These are phyloP conservation scores for Drosophila grimshawi DNA, from an alignment of 1,140 invertebrate genomes.

Conservation along the genomic window DNA sequence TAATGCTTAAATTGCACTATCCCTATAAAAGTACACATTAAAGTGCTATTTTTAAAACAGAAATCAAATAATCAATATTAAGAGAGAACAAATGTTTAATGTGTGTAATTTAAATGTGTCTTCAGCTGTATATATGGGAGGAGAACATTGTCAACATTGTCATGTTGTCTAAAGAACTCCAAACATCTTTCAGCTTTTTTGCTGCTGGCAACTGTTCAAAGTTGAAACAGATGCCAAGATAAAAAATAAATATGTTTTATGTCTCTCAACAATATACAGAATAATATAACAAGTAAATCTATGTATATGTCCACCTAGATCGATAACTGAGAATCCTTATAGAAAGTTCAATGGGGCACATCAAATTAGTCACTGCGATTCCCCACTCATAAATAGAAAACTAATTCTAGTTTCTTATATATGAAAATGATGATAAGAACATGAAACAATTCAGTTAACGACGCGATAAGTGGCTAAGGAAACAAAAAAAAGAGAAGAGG, in stretches of 20 bases:
- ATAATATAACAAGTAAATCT: background rate
- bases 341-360: background rate
- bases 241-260: conserved; percentile 24
- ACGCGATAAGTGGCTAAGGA: conserved; percentile 53
- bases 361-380: background rate
- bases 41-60: no score
- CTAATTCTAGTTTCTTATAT: conserved; percentile 7
- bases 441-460: conserved; percentile 41
- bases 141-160: background rate
- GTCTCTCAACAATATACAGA: background rate
- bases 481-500: background rate
- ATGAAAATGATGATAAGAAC: background rate
- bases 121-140: background rate
- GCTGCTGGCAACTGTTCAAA: conserved; percentile 49
- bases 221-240: conserved; percentile 61
- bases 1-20: no score
- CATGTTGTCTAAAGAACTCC: background rate
- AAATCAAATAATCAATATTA: no score
- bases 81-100: no score
- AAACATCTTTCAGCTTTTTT: conserved; percentile 10
- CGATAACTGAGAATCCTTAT: background rate
- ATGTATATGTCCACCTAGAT: background rate
- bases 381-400: background rate
- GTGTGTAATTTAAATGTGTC: no score
- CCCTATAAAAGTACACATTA: no score